These are phyloP conservation scores for Amphipyra berbera DNA, from an alignment of 2,888 invertebrate species.

Conservation along the genomic window DNA sequence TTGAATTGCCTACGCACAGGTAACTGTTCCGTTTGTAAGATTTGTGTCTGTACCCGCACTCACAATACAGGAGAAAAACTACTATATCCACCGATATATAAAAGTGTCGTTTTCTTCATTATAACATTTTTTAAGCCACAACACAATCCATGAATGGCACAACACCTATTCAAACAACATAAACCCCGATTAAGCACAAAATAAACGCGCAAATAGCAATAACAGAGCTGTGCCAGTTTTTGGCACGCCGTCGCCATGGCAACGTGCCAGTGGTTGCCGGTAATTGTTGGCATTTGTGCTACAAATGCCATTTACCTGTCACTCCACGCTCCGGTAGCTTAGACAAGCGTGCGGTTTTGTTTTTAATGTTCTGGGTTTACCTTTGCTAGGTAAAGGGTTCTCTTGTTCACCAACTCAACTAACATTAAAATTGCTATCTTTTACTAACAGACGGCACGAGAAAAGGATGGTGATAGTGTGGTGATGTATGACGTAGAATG, in stretches of 20 bases:
- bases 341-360: slow-evolving; percentile 14
- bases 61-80: no score
- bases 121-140: not conserved
- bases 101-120: not conserved
- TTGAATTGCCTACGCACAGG: no score
- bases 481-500: no score
- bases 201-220: slow-evolving; percentile 37
- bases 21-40: no score
- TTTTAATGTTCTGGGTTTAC: slow-evolving; percentile 14
- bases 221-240: slow-evolving; percentile 41
- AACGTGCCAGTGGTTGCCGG: slow-evolving; percentile 44
- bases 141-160: slow-evolving; percentile 7
- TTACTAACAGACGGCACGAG: no score
- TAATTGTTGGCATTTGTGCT: slow-evolving; percentile 58
- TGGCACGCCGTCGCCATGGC: slow-evolving; percentile 50
- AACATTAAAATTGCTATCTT: no score
- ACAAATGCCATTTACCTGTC: slow-evolving; percentile 51
- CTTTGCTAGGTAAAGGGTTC: not conserved
- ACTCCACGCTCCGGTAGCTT: slow-evolving; percentile 36
- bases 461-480: no score
- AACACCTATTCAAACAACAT: slow-evolving; percentile 7
- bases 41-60: no score
- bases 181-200: slow-evolving; percentile 25
- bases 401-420: no score
- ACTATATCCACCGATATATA: no score